Evolutionary conservation across 1,140 invertebrate species (phyloP), one percentile per base, ranked within the genome.

Genomic region (Aphis craccivora): DNA sequence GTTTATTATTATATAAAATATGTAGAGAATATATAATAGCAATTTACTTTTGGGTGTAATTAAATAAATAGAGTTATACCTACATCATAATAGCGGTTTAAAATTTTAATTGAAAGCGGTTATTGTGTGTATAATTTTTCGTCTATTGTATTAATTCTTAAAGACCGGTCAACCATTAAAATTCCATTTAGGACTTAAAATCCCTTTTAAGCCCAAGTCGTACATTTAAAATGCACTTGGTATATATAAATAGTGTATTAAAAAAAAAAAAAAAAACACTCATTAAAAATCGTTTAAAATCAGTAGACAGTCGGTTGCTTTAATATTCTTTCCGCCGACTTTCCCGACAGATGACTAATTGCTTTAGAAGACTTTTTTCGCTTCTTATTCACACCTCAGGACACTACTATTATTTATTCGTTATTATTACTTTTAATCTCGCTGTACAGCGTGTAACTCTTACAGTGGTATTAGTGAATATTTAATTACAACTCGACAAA

Each of bases 251-350:
- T 23, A 53, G 60, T 87, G 25, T 87, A 84, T 84, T 84, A 45
- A 45, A 11, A 9, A 90, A 90, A 67, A 90, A 90, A 90, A 90
- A 90, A 67, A 76, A 43, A 45, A 45, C 60, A 76, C 90, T 91
- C 55, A 91, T 91, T 91, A 91, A 91, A 91, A 91, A 91, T 91
- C 60, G 90, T 91, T 91, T 60, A 91, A 91, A 91, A 90, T 67
- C 55, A 20, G 45, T 89, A 90, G 53, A 67, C 89, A 45, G 89
- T 67, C 88, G n/a, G 22, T 14, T 20, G 48, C 48, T 89, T 89
- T 89, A 89, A 89, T 90, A 67, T 90, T 90, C 35, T 67, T 90
- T 43, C 89, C 89, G 23, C 51, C 37, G 14, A 60, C 89, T 90
- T 67, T 90, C 11, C 53, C 89, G 55, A 20, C 53, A 67, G 89